Percentiles rank a stretch among this genome's conserved stretches.
Evolutionary conservation across 2,113 vertebrate species (phyloP).

Genomic region (Ia io): DNA sequence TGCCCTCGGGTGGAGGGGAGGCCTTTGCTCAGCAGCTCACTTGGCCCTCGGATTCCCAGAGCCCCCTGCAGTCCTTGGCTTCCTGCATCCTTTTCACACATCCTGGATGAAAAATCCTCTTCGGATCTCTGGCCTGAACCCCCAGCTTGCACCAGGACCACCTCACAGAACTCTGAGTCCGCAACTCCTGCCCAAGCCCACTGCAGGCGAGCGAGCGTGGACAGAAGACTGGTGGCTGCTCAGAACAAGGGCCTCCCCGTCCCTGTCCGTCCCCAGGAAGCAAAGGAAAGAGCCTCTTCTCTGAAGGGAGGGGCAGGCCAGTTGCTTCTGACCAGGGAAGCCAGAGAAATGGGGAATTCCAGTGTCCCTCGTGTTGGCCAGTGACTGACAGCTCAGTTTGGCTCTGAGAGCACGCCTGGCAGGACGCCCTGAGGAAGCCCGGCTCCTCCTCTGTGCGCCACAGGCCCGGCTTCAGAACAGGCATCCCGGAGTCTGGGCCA

Average conservation of each 20-base stretch:
- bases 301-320: not conserved
- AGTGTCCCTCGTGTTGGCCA: not conserved
- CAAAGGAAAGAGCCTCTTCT: not conserved
- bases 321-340: not conserved
- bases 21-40: not conserved
- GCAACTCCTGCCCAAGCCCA: not conserved
- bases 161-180: not conserved
- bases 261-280: not conserved
- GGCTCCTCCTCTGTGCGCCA: not conserved
- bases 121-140: not conserved
- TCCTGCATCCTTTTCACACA: not conserved
- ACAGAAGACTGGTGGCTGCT: not conserved
- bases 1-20: not conserved
- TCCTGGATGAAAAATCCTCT: not conserved
- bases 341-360: not conserved
- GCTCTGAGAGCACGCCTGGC: not conserved
- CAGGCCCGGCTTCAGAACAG: not conserved
- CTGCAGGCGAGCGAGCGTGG: not conserved
- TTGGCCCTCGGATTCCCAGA: not conserved
- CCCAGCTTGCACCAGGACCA: not conserved
- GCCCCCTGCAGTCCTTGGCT: not conserved
- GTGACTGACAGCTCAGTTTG: not conserved
- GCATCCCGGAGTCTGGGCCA: not conserved
- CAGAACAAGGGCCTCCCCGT: not conserved
- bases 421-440: not conserved